These are phyloP conservation scores for Drosophila subquinaria DNA, from an alignment of 2,888 invertebrate genomes.

Conservation along the genomic window DNA sequence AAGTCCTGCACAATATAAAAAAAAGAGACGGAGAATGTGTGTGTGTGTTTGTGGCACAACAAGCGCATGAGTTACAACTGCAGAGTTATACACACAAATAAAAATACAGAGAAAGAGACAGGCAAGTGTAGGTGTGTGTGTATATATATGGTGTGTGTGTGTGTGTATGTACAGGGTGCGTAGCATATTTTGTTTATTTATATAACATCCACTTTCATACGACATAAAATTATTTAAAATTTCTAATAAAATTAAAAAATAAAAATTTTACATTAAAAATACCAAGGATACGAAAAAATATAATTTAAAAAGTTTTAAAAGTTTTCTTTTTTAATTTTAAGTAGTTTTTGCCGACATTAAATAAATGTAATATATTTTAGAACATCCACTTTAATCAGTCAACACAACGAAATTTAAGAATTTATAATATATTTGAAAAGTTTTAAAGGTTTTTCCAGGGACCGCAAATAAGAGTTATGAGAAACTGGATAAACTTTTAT, in stretches of 20 bases:
- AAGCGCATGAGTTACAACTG: conserved; percentile 58
- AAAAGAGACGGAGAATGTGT: conserved; percentile 24
- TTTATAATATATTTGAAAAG: too few species aligned
- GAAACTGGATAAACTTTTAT: too few species aligned
- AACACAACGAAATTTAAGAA: too few species aligned
- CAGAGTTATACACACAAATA: conserved; percentile 8
- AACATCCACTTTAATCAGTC: too few species aligned
- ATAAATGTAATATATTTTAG: too few species aligned
- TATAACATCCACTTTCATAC: not conserved
- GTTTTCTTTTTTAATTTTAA: too few species aligned
- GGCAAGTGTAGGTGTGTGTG: conserved; percentile 15
- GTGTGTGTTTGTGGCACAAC: conserved; percentile 38
- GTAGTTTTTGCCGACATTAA: too few species aligned
- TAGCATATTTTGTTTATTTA: not conserved
- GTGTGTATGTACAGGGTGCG: conserved; percentile 51
- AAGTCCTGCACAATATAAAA: conserved; percentile 89
- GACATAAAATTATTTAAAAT: not conserved
- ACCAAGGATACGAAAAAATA: too few species aligned
- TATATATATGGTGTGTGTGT: conserved; percentile 32
- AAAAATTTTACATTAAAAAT: not conserved
- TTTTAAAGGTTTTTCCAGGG: too few species aligned
- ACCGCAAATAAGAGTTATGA: too few species aligned
- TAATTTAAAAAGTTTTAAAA: too few species aligned
- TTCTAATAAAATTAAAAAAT: not conserved
- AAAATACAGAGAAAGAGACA: not conserved